Conservation (phyloP, 2,113 vertebrate genomes). For the Amphilophus citrinellus region DNA sequence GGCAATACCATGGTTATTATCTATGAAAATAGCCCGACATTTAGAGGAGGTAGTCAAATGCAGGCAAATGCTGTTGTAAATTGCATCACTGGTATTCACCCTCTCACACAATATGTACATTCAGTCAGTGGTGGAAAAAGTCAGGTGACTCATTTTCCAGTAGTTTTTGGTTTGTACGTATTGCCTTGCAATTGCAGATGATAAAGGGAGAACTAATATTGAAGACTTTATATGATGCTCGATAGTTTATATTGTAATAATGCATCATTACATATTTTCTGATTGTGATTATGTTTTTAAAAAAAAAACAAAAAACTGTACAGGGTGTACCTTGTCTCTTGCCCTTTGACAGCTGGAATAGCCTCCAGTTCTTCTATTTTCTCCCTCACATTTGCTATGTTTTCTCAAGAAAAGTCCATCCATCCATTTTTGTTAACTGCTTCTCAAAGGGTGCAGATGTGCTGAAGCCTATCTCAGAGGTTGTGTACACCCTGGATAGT, state of each 20-base stretch:
- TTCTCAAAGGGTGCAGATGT: background rate
- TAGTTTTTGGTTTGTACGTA: no score
- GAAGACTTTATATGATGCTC: background rate
- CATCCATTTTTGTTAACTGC: background rate
- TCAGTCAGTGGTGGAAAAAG: background rate
- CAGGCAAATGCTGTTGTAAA: constrained; percentile 1
- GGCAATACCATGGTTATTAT: constrained; percentile 35
- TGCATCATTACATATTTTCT: background rate
- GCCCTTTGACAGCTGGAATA: no score
- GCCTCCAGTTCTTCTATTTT: background rate
- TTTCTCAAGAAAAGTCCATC: background rate
- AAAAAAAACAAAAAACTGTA: no score
- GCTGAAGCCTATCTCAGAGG: no score
- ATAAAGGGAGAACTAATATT: background rate
- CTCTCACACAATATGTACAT: background rate
- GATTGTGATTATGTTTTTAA: background rate
- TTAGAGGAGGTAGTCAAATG: constrained; percentile 34
- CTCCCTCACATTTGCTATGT: background rate
- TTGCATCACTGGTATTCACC: background rate
- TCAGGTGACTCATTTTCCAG: background rate
- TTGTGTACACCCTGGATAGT: background rate
- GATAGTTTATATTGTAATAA: background rate
- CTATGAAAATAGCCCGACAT: constrained; percentile 34
- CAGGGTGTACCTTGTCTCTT: no score
- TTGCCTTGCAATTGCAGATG: background rate